A percentile compares a stretch with the other conserved stretches of the same genome.
Evolutionary conservation across 2,113 vertebrate genomes (phyloP).

Genomic region (Ptilonorhynchus violaceus): DNA sequence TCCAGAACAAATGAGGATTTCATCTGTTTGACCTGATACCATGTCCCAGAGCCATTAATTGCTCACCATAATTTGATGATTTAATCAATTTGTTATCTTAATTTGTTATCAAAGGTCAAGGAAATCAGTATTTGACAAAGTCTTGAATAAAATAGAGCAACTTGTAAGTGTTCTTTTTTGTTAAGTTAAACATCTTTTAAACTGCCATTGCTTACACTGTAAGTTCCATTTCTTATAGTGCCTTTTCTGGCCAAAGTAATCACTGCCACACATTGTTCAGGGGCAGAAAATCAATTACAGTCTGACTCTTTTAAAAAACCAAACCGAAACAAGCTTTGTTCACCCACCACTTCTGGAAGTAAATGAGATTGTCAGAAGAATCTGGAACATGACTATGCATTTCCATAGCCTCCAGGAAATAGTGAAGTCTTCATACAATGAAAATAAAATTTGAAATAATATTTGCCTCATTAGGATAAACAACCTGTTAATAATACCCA

Average conservation of each 20-base stretch:
- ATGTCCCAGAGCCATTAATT: neutral
- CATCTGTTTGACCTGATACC: neutral
- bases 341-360: neutral
- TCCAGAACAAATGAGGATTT: neutral
- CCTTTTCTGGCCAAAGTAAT: neutral
- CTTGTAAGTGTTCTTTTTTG: neutral
- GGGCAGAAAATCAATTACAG: neutral
- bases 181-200: neutral
- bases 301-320: neutral
- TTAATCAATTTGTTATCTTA: too few species aligned
- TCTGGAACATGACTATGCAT: neutral
- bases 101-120: neutral
- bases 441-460: neutral
- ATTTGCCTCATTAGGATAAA: neutral
- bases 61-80: neutral
- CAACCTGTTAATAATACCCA: neutral
- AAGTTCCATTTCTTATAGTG: neutral
- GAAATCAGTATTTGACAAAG: neutral
- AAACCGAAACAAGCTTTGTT: neutral
- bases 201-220: neutral
- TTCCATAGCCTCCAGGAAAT: neutral
- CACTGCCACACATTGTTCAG: neutral
- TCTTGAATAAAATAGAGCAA: neutral
- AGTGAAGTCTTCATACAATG: neutral
- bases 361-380: neutral